phyloP scores from a whole-genome alignment of 1,140 invertebrate genomes.

The Habropoda laboriosa region DNA sequence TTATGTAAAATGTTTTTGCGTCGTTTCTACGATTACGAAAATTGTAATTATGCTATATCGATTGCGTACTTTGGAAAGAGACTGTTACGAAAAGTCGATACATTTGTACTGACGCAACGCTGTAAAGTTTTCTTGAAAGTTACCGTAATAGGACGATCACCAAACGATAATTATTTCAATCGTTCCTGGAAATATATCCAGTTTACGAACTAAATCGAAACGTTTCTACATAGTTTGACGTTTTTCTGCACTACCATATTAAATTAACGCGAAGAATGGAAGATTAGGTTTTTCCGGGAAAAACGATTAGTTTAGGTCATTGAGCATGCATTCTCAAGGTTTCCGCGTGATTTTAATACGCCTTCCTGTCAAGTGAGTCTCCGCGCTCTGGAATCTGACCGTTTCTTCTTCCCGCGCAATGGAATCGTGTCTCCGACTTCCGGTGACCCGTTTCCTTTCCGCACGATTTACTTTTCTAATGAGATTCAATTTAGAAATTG shows the following conservation, averaged over 20 bases:
- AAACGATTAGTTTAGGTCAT: neutral
- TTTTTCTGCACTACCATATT: neutral
- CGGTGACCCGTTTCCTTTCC: slow-evolving; percentile 14
- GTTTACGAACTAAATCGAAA: neutral
- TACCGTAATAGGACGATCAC: neutral
- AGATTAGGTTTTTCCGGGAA: neutral
- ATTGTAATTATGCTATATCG: neutral
- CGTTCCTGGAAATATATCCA: neutral
- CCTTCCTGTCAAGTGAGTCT: neutral
- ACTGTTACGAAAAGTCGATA: slow-evolving; percentile 14
- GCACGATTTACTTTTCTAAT: slow-evolving; percentile 47
- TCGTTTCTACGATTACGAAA: neutral
- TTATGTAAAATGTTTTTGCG: neutral
- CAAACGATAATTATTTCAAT: neutral
- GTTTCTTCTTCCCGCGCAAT: neutral
- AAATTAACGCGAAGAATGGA: too few relatives aligned
- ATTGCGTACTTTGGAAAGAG: neutral
- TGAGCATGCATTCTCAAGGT: too few relatives aligned
- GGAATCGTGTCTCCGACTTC: neutral
- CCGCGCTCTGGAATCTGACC: neutral
- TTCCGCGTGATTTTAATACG: neutral
- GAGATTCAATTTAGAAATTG: slow-evolving; percentile 55
- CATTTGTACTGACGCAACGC: neutral
- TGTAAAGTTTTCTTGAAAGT: neutral
- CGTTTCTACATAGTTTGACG: too few relatives aligned